Conservation (phyloP, 2,113 vertebrate species). For the Hoplias malabaricus region DNA sequence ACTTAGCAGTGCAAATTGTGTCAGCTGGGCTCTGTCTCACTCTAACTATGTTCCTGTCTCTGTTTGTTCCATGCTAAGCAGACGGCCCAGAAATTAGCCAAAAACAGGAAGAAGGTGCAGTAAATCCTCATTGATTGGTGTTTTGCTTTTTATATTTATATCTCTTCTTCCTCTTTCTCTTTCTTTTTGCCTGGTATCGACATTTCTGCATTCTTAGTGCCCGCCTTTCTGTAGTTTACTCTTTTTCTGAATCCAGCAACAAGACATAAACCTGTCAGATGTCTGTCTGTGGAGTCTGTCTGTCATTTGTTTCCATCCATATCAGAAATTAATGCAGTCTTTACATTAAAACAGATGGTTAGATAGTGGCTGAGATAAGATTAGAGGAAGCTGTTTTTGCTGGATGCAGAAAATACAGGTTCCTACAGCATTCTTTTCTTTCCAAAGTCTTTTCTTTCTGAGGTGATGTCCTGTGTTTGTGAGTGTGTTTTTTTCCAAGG, state of each 20-base stretch:
- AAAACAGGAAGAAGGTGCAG: constrained; percentile 99
- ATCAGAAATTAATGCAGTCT: constrained; percentile 48
- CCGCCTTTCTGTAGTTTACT: constrained; percentile 61
- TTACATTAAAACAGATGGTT: constrained; percentile 7
- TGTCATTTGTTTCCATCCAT: constrained; percentile 76
- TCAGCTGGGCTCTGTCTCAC: constrained; percentile 56
- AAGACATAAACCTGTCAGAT: constrained; percentile 45
- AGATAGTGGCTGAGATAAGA: background rate
- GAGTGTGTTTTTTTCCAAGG: constrained; percentile 5
- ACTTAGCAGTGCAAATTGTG: constrained; percentile 9
- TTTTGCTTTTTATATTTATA: constrained; percentile 39
- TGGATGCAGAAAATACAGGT: constrained; percentile 62
- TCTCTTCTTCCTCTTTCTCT: constrained; percentile 55
- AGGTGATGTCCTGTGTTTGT: constrained; percentile 43
- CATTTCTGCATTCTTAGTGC: constrained; percentile 66
- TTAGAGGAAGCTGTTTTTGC: constrained; percentile 41
- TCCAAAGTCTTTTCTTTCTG: constrained; percentile 19
- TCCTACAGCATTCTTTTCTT: constrained; percentile 24
- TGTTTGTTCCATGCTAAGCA: constrained; percentile 95
- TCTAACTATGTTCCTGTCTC: constrained; percentile 91
- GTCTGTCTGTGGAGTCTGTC: constrained; percentile 63
- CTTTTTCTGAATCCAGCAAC: constrained; percentile 88
- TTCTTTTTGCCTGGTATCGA: constrained; percentile 33
- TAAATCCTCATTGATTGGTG: constrained; percentile 78
- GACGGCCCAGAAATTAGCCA: constrained; percentile 98